A percentile compares a stretch with the other conserved stretches of the same genome.
phyloP scores from a whole-genome alignment of 2,113 vertebrate species.

The Microtus montanus region DNA sequence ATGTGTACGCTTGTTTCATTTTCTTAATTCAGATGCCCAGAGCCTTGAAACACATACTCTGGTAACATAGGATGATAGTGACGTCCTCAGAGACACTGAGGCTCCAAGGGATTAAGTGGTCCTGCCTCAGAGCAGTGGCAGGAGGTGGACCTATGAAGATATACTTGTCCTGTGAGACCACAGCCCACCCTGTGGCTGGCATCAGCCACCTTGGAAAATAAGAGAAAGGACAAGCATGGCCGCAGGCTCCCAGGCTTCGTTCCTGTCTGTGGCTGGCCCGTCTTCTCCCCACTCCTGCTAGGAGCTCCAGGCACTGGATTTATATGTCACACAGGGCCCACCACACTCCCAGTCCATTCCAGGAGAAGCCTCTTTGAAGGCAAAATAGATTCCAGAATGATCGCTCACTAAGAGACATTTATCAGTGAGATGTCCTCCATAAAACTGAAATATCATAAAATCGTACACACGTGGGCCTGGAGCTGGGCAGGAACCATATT shows the following conservation, averaged over 20 bases:
- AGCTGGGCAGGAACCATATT: slow-evolving; percentile 68
- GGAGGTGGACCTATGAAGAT: fast-evolving
- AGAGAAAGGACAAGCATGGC: fast-evolving
- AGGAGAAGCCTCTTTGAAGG: slow-evolving; percentile 72
- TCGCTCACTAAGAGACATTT: slow-evolving; percentile 70
- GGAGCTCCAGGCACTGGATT: background rate
- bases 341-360: slow-evolving; percentile 44
- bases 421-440: slow-evolving; percentile 75
- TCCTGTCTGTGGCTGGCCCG: background rate
- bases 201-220: fast-evolving
- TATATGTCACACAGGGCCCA: background rate
- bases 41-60: background rate
- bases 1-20: background rate
- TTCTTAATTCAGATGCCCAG: background rate
- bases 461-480: slow-evolving; percentile 43
- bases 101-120: background rate
- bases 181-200: fast-evolving
- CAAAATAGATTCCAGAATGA: slow-evolving; percentile 77
- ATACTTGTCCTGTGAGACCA: fast-evolving
- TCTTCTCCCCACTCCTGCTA: background rate
- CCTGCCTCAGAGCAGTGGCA: fast-evolving
- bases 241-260: fast-evolving
- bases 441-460: slow-evolving; percentile 78
- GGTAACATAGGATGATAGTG: too few species aligned
- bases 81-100: background rate